These are phyloP conservation scores for Canis aureus DNA, from an alignment of 2,113 vertebrate species.

Conservation along the genomic window DNA sequence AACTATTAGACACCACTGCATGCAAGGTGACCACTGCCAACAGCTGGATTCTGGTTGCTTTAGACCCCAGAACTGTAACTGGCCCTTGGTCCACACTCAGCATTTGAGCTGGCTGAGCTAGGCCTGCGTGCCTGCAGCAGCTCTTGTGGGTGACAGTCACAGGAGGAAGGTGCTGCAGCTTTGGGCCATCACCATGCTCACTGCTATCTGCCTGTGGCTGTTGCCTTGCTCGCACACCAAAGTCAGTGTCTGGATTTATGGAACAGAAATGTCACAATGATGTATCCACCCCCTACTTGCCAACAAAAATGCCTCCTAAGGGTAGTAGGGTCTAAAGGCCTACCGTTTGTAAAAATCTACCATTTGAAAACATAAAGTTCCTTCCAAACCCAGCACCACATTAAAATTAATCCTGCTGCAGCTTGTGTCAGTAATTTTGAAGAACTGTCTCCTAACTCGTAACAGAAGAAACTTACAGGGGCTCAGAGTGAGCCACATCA, in stretches of 20 bases:
- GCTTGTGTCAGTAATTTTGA: neutral
- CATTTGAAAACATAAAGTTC: neutral
- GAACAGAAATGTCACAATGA: neutral
- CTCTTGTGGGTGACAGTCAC: neutral
- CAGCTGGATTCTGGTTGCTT: neutral
- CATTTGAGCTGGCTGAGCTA: neutral
- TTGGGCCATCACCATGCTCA: rapidly evolving
- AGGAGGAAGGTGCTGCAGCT: neutral
- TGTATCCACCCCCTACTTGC: no score
- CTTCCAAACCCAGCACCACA: neutral
- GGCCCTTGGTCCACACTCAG: neutral
- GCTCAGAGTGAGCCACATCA: neutral
- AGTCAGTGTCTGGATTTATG: neutral
- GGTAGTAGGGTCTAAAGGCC: neutral
- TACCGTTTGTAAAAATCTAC: neutral
- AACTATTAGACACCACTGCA: neutral
- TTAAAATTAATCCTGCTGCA: neutral
- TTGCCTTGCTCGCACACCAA: neutral
- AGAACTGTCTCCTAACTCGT: neutral
- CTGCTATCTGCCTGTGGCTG: rapidly evolving
- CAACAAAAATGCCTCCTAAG: neutral
- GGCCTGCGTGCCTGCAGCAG: neutral
- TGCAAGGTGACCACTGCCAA: neutral
- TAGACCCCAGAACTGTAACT: neutral
- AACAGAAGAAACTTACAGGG: neutral